A percentile compares a stretch with the other conserved stretches of the same genome.
phyloP scores from a whole-genome alignment of 2,797 vertebrate genomes.

The Chanos chanos region DNA sequence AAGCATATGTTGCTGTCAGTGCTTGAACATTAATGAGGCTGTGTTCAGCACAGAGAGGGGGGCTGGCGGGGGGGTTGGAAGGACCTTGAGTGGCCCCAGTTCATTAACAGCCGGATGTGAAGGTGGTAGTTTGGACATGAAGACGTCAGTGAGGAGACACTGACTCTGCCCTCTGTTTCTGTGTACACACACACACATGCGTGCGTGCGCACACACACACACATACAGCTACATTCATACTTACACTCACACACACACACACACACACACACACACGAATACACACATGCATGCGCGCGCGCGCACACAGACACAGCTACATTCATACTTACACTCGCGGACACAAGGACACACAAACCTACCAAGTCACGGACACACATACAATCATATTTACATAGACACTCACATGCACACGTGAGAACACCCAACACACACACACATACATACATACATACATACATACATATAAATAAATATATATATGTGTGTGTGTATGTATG shows the following conservation, averaged over 20 bases:
- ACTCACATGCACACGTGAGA: neutral
- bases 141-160: no score
- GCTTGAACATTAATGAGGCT: no score
- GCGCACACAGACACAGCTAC: neutral
- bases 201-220: neutral
- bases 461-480: no score
- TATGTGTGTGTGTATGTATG: no score
- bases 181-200: neutral
- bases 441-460: neutral
- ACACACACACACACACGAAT: neutral
- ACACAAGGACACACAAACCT: neutral
- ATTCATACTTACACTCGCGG: neutral
- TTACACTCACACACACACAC: neutral
- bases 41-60: no score
- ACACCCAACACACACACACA: neutral
- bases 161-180: no score
- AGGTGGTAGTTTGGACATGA: neutral
- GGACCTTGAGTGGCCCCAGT: neutral
- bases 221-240: neutral
- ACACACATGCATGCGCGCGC: no score
- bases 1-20: no score
- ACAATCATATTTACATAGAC: neutral
- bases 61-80: no score
- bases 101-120: neutral
- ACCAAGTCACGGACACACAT: neutral